Base-by-base conservation (phyloP, 2,888 invertebrate species). In the Troides oblongomaculatus region DNA sequence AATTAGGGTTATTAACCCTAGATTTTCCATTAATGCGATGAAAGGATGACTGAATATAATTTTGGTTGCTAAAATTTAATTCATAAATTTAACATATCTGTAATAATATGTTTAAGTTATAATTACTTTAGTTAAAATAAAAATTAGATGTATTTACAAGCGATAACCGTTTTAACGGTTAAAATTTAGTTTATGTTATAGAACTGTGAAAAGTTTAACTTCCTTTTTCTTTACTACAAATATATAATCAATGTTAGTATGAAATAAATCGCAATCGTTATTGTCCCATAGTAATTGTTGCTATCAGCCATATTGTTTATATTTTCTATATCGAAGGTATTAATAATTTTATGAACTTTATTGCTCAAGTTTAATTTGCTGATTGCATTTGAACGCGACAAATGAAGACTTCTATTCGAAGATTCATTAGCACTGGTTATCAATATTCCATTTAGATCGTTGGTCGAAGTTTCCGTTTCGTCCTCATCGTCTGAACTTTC, bases 401-500 rank as follows among this genome's bases (percentile, higher is more conserved):
- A 75, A 72, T 79, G 72, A 30, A 78, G 74, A 57, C 84, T 82
- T 78, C 82, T 87, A 73, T 88, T 87, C 77, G 79, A 79, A 43
- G 79, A 80, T 46, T 77, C 85, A 23, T 78, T 81, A 39, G 78
- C 78, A 74, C 60, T 62, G 1, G 59, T 66, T 84, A 73, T 58
- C 53, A 39, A 43, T 60, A 60, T 56, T 43, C 59, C 59, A 30
- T 66, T 63, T 4, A 76, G 74, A 23, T 76, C 73, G 62, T 84
- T 84, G n/a, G 79, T 82, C 1, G 74, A 76, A 12, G 75, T 66
- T 68, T 88, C 88, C 43, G 77, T 84, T 57, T 92, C 92, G 66
- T 94, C 94, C 78, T 94, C 94, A 74, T 96, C 95, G 77, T 95
- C 94, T 72, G 95, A 94, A 74, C 94, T 94, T 82, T 96, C 96